These are phyloP conservation scores for Augiades crinisus DNA, from an alignment of 2,888 invertebrate species.

Conservation along the genomic window DNA sequence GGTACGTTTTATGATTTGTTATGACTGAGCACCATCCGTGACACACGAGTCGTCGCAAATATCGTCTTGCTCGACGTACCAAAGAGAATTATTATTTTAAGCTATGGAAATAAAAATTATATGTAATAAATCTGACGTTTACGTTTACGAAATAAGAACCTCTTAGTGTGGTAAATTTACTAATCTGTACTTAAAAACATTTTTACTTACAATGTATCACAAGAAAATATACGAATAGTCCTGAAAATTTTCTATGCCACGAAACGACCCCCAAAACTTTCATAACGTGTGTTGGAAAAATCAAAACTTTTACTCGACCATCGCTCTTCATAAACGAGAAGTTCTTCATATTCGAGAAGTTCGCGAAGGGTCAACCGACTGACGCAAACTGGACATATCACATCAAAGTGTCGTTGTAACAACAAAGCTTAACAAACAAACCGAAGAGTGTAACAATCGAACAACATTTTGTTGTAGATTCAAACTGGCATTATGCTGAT, in stretches of 20 bases:
- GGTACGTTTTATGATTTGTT: conserved; percentile 33
- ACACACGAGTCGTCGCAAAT: conserved; percentile 20
- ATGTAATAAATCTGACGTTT: too few species aligned
- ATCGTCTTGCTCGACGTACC: background rate
- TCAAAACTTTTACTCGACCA: background rate
- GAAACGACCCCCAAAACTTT: too few species aligned
- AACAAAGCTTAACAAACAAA: conserved; percentile 1
- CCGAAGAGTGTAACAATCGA: conserved; percentile 13
- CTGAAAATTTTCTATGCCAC: too few species aligned
- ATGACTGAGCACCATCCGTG: conserved; percentile 35
- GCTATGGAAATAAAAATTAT: too few species aligned
- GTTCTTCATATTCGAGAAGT: background rate
- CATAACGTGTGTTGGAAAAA: too few species aligned
- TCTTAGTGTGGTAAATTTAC: too few species aligned
- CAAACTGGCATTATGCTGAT: conserved; percentile 29
- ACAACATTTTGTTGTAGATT: conserved; percentile 22
- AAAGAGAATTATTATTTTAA: too few species aligned
- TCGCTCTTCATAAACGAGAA: background rate
- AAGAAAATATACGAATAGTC: too few species aligned
- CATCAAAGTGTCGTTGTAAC: conserved; percentile 20
- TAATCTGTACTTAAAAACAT: too few species aligned
- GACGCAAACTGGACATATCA: background rate
- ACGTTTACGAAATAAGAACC: too few species aligned
- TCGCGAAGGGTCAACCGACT: background rate
- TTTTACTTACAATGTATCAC: too few species aligned